These are phyloP conservation scores for Eidolon dupreanum DNA, from an alignment of 2,797 vertebrate genomes.

Conservation along the genomic window DNA sequence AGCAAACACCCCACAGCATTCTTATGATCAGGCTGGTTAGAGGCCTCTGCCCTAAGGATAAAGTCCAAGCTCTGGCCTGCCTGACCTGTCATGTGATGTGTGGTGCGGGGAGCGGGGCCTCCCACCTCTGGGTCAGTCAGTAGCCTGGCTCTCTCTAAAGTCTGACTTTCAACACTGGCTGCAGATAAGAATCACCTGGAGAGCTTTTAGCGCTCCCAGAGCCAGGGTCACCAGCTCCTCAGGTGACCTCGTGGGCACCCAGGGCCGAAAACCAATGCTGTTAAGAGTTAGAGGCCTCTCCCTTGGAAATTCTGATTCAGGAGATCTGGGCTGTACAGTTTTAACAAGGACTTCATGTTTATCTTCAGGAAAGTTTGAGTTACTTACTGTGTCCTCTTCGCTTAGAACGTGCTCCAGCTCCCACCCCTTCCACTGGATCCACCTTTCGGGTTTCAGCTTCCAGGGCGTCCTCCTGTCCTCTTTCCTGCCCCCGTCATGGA, in stretches of 20 bases:
- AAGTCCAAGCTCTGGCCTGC: conserved; percentile 48
- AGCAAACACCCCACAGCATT: neutral
- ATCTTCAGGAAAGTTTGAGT: neutral
- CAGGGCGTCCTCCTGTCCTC: neutral
- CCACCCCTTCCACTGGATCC: neutral
- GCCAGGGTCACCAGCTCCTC: neutral
- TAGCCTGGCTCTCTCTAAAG: neutral
- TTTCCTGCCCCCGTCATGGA: neutral
- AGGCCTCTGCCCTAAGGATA: conserved; percentile 1
- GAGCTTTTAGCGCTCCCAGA: neutral
- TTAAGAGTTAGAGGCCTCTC: neutral
- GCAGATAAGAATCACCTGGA: conserved; percentile 42
- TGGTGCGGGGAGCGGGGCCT: too few species aligned
- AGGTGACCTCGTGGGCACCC: neutral
- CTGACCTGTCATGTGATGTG: neutral
- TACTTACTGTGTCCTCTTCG: neutral
- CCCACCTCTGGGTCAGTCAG: neutral
- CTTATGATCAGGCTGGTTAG: neutral
- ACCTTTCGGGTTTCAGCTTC: neutral
- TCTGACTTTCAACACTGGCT: neutral
- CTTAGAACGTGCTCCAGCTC: neutral
- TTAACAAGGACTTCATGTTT: neutral
- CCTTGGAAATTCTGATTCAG: neutral
- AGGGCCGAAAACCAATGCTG: neutral
- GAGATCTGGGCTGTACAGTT: neutral